Conservation (phyloP, 2,113 vertebrate species). For the Struthio camelus region DNA sequence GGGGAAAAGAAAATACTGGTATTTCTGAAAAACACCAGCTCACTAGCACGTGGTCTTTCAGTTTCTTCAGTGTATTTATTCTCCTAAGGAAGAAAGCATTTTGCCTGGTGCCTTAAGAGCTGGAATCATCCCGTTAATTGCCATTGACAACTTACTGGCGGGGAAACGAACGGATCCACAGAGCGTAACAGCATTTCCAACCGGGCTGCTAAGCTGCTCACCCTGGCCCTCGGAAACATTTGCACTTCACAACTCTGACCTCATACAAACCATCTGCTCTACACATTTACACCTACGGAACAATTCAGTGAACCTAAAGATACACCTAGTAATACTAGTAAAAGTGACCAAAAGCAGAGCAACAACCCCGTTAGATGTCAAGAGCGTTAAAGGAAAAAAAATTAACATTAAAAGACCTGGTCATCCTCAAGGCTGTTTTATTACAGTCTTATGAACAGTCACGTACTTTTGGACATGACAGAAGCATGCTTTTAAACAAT, state of each 20-base stretch:
- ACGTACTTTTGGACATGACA: neutral
- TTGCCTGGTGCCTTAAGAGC: neutral
- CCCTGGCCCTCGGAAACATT: neutral
- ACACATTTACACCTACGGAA: neutral
- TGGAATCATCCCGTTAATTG: neutral
- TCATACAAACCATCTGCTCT: neutral
- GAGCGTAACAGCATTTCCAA: neutral
- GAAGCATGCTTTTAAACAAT: neutral
- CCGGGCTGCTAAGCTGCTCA: neutral
- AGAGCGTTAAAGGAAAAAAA: neutral
- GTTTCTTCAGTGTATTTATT: neutral
- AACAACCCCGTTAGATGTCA: neutral
- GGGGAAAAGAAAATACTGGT: neutral
- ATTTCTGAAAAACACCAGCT: neutral
- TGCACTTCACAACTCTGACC: neutral
- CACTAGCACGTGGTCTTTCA: neutral
- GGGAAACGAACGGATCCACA: neutral
- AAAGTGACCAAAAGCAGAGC: neutral
- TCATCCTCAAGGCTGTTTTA: neutral
- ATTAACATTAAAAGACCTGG: neutral
- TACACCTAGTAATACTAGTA: fast-evolving
- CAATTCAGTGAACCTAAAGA: neutral
- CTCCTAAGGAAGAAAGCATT: neutral
- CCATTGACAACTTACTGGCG: neutral
- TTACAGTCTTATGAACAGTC: neutral